These are phyloP conservation scores for Prionailurus viverrinus DNA, from an alignment of 2,113 vertebrate species.

Conservation along the genomic window DNA sequence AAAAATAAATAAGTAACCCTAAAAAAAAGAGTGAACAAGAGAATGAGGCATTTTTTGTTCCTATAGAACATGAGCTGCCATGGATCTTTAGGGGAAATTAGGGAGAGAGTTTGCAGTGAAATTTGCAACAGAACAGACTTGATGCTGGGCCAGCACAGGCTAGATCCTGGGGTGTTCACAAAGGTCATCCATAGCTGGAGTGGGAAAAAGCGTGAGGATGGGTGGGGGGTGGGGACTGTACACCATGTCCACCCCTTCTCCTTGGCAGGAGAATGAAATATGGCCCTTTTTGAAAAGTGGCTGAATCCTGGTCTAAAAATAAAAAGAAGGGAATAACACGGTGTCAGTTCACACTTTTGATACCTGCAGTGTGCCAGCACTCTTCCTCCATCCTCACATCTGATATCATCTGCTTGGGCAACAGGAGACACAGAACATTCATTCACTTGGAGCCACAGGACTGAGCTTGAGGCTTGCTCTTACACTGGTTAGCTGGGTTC, in stretches of 20 bases:
- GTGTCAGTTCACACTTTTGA: fast-evolving
- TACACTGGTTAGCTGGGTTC: no score
- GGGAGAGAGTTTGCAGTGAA: not conserved
- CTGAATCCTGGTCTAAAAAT: not conserved
- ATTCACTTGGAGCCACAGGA: not conserved
- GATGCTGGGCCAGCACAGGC: not conserved
- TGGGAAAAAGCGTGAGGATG: not conserved
- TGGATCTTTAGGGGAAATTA: no score
- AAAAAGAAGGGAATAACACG: not conserved
- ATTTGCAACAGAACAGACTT: not conserved
- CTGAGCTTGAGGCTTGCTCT: not conserved
- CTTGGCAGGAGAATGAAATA: not conserved
- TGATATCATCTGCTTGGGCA: not conserved
- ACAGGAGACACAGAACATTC: not conserved
- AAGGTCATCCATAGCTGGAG: not conserved
- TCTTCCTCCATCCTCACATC: not conserved
- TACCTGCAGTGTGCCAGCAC: no score
- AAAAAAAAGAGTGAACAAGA: not conserved
- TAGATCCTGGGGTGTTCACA: no score
- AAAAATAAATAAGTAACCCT: no score
- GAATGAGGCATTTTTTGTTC: not conserved
- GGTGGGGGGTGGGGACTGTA: fast-evolving
- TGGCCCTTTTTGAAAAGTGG: not conserved
- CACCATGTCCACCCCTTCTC: fast-evolving
- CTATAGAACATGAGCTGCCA: not conserved